Percentiles rank a stretch among this genome's conserved stretches.
These are phyloP conservation scores for Aphelocoma californica DNA, from an alignment of 2,797 vertebrate species.

Conservation along the genomic window DNA sequence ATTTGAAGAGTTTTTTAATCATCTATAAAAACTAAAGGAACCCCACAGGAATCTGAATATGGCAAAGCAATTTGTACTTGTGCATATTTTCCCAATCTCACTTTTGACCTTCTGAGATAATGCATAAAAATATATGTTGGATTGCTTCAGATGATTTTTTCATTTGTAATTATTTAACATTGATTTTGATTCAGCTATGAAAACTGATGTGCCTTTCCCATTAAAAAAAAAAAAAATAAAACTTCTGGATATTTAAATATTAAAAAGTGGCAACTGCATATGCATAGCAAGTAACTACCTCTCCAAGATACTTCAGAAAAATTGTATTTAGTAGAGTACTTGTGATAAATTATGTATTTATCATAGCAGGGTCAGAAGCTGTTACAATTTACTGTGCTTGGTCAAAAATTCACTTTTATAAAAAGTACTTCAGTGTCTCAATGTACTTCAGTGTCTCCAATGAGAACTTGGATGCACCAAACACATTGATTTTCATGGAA, in stretches of 20 bases:
- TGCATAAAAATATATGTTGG: slow-evolving; percentile 44
- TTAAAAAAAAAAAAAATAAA: slow-evolving; percentile 64
- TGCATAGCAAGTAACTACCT: slow-evolving; percentile 62
- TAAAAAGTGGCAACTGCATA: slow-evolving; percentile 55
- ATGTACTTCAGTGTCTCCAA: slow-evolving; percentile 22
- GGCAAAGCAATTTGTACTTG: slow-evolving; percentile 68
- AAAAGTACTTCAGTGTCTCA: slow-evolving; percentile 27
- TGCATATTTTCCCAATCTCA: slow-evolving; percentile 25
- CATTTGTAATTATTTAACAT: slow-evolving; percentile 42
- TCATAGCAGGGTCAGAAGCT: slow-evolving; percentile 63
- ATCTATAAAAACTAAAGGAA: slow-evolving; percentile 62
- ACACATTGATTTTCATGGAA: slow-evolving; percentile 25
- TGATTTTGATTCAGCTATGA: slow-evolving; percentile 63
- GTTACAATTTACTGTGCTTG: slow-evolving; percentile 60
- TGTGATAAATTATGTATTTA: slow-evolving; percentile 73
- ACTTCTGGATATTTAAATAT: slow-evolving; percentile 74
- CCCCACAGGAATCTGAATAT: slow-evolving; percentile 47
- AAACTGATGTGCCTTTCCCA: slow-evolving; percentile 20
- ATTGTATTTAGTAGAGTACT: slow-evolving; percentile 62
- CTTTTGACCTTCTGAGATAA: slow-evolving; percentile 66
- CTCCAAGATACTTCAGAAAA: slow-evolving; percentile 59
- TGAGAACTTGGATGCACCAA: background rate
- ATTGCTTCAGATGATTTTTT: slow-evolving; percentile 33
- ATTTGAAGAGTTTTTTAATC: slow-evolving; percentile 46
- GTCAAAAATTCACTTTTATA: slow-evolving; percentile 61